Conservation (phyloP, 2,113 vertebrate genomes). For the Toxotes jaculatrix region DNA sequence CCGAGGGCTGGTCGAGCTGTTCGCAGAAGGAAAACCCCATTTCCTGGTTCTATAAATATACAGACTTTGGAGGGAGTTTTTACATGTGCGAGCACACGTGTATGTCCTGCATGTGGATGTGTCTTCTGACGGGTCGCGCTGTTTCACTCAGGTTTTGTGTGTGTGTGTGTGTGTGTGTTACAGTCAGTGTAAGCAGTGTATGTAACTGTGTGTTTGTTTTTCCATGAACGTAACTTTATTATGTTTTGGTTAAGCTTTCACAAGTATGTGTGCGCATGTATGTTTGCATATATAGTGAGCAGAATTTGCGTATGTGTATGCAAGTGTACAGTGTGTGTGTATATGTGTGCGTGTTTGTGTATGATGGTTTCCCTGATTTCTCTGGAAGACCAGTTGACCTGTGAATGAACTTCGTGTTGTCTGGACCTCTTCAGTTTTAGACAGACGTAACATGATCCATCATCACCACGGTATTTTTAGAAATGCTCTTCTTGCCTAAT, state of each 20-base stretch:
- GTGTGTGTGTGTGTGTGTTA: not conserved
- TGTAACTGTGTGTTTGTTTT: not conserved
- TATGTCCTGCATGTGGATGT: not conserved
- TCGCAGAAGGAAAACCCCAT: constrained; percentile 86
- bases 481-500: constrained; percentile 80
- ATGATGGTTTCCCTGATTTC: constrained; percentile 68
- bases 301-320: not conserved
- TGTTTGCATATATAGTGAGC: too few species aligned
- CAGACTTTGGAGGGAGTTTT: constrained; percentile 63
- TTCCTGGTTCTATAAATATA: constrained; percentile 79
- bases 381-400: constrained; percentile 88
- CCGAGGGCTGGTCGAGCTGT: constrained; percentile 80
- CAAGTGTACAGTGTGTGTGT: not conserved
- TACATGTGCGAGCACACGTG: constrained; percentile 15
- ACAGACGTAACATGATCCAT: constrained; percentile 85
- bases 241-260: not conserved
- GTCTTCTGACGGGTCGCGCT: not conserved
- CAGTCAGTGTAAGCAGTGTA: not conserved
- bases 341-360: not conserved
- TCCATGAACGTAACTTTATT: not conserved
- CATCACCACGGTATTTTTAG: constrained; percentile 88
- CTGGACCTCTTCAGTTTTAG: constrained; percentile 87
- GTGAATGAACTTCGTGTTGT: constrained; percentile 84
- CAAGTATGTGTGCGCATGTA: not conserved
- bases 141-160: not conserved